phyloP scores from a whole-genome alignment of 2,797 vertebrate species.

The Zalophus californianus region DNA sequence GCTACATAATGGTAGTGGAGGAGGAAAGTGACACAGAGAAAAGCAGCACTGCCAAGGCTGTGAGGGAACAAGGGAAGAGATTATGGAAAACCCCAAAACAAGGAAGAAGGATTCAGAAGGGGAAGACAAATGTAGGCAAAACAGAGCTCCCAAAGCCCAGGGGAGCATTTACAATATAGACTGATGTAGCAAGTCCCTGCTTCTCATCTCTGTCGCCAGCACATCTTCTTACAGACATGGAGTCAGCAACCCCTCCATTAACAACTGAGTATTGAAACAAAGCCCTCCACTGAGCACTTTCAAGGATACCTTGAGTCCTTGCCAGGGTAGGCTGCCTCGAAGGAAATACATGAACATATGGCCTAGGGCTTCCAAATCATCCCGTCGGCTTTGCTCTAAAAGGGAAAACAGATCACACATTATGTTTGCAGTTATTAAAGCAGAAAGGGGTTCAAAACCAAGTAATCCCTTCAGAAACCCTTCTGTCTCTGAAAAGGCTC shows the following conservation, averaged over 20 bases:
- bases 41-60: not conserved
- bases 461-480: slow-evolving; percentile 37
- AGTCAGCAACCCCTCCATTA: slow-evolving; percentile 18
- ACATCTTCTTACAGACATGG: not conserved
- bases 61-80: slow-evolving; percentile 18
- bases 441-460: slow-evolving; percentile 67
- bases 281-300: slow-evolving; percentile 64
- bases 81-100: not conserved
- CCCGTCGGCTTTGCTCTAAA: slow-evolving; percentile 98
- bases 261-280: slow-evolving; percentile 61
- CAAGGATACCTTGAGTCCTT: slow-evolving; percentile 96
- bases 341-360: slow-evolving; percentile 99
- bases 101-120: slow-evolving; percentile 12
- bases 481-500: slow-evolving; percentile 42
- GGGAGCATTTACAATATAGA: not conserved
- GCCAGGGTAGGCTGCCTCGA: slow-evolving; percentile 98
- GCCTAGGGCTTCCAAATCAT: slow-evolving; percentile 98
- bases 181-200: not conserved
- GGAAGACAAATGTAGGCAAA: not conserved
- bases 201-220: not conserved
- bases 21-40: slow-evolving; percentile 13
- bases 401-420: slow-evolving; percentile 82
- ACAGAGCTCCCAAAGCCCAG: not conserved
- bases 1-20: slow-evolving; percentile 28
- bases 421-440: slow-evolving; percentile 76